Conservation (phyloP, 1,140 invertebrate genomes). For the Drosophila sp. region DNA sequence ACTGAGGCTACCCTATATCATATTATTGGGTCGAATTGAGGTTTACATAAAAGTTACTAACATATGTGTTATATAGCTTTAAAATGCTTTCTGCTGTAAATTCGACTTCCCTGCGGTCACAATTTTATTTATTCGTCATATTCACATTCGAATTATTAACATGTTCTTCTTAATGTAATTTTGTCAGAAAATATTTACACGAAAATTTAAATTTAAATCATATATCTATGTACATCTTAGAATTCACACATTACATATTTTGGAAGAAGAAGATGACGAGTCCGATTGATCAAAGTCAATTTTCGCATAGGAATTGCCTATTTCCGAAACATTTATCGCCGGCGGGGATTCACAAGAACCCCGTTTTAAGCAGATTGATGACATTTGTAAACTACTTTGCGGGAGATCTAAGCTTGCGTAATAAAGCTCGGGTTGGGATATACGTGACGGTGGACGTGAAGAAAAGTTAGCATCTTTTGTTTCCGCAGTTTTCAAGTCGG, state of each 20-base stretch:
- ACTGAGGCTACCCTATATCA: too few relatives aligned
- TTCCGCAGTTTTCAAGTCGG: slow-evolving; percentile 23
- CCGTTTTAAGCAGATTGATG: slow-evolving; percentile 70
- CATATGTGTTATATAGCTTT: too few relatives aligned
- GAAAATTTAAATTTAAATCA: slow-evolving; percentile 44
- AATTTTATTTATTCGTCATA: slow-evolving; percentile 4
- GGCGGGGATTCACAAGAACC: slow-evolving; percentile 63
- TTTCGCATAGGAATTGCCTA: slow-evolving; percentile 87
- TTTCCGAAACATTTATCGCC: slow-evolving; percentile 81
- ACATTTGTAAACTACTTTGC: slow-evolving; percentile 57
- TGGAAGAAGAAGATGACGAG: slow-evolving; percentile 77
- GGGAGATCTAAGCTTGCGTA: slow-evolving; percentile 88
- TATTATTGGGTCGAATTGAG: too few relatives aligned
- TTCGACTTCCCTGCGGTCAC: too few relatives aligned
- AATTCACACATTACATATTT: slow-evolving; percentile 70
- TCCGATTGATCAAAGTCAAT: slow-evolving; percentile 88
- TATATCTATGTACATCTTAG: slow-evolving; percentile 36
- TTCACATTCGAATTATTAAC: background rate
- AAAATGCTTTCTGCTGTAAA: too few relatives aligned
- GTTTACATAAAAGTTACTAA: too few relatives aligned
- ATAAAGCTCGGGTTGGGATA: slow-evolving; percentile 84
- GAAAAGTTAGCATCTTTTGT: slow-evolving; percentile 44
- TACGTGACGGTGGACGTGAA: slow-evolving; percentile 83
- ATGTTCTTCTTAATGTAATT: slow-evolving; percentile 36
- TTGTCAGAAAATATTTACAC: slow-evolving; percentile 52